A percentile compares a stretch with the other conserved stretches of the same genome.
These are phyloP conservation scores for Trissonchulus latispiculum DNA, from an alignment of 2,888 invertebrate species.

Conservation along the genomic window DNA sequence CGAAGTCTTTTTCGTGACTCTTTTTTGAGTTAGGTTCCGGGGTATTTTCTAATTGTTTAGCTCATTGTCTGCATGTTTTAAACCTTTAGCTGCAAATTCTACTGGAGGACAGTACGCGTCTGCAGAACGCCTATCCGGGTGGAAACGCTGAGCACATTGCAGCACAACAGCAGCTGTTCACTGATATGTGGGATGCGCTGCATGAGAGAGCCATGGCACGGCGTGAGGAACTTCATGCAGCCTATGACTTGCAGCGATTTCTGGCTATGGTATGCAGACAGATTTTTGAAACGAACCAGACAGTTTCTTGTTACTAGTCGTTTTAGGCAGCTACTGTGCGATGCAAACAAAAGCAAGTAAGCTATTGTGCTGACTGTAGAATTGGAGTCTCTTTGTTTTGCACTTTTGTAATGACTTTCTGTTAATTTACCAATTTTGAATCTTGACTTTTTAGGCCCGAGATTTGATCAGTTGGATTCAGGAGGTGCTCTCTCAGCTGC, in stretches of 20 bases:
- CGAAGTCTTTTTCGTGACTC: no score
- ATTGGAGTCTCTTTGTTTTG: no score
- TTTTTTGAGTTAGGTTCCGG: no score
- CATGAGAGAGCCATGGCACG: constrained; percentile 70
- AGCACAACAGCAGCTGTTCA: constrained; percentile 71
- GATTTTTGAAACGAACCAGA: no score
- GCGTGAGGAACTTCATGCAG: constrained; percentile 68
- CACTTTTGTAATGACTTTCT: no score
- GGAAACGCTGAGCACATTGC: constrained; percentile 79
- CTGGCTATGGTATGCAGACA: constrained; percentile 57
- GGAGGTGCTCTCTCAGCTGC: constrained; percentile 63
- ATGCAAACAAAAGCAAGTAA: no score
- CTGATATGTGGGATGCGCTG: constrained; percentile 71
- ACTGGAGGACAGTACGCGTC: constrained; percentile 78
- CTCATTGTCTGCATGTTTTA: neutral
- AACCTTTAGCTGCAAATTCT: constrained; percentile 55
- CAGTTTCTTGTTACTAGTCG: no score
- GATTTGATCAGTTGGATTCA: constrained; percentile 81
- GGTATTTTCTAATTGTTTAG: no score
- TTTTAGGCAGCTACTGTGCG: no score
- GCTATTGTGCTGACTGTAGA: no score
- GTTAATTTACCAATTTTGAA: constrained; percentile 12
- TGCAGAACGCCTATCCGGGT: constrained; percentile 74
- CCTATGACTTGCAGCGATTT: constrained; percentile 78
- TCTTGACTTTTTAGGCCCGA: constrained; percentile 57